Base-by-base conservation (phyloP, 53 echinoderm and acorn worm genomes). In the Zoroaster sp. region DNA sequence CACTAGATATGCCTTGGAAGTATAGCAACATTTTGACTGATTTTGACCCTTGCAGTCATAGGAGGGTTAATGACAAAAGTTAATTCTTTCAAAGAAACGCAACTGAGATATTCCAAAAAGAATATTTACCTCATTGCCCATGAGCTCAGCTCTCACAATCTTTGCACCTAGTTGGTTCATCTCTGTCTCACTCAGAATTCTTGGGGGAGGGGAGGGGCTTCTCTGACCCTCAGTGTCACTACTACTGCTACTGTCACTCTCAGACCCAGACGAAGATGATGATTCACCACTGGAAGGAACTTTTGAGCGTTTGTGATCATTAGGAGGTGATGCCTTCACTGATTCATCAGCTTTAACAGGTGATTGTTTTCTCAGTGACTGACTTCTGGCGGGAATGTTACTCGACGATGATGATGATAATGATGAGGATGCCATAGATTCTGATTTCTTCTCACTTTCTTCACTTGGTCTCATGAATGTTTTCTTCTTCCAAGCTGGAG, bases 151-250 rank as follows among this genome's bases (percentile, higher is more conserved):
- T 83, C 89, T 94, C 35, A 98, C 90, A 36, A 98, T 74, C 75
- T 98, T 98, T 0, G 98, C 98, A 52, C 98, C 98, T 4, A 98
- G 86, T 69, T 98, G 86, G 77, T 98, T 98, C 96, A 96, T 98
- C 83, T 98, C 96, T 43, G 75, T 77, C 32, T 98, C 96, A 12
- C 89, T 96, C 32, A 98, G 55, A 35, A 91, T 73, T 83, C 66
- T 96, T n/a, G 89, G 92, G 18, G 85, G 75, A 42, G 95, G 93
- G 53, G 90, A 73, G 52, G 79, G 47, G 13, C 32, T 52, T 34
- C 3, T 35, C 54, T 54, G 53, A 10, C 31, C 38, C 55, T 82
- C 82, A 38, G 73, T 40, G 30, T 65, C 44, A 42, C 73, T 73
- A 36, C 79, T 45, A 49, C 73, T 73, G 31, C 79, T 45, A 49